These are phyloP conservation scores for Osmoderma eremita DNA, from an alignment of 2,888 invertebrate genomes.

Conservation along the genomic window DNA sequence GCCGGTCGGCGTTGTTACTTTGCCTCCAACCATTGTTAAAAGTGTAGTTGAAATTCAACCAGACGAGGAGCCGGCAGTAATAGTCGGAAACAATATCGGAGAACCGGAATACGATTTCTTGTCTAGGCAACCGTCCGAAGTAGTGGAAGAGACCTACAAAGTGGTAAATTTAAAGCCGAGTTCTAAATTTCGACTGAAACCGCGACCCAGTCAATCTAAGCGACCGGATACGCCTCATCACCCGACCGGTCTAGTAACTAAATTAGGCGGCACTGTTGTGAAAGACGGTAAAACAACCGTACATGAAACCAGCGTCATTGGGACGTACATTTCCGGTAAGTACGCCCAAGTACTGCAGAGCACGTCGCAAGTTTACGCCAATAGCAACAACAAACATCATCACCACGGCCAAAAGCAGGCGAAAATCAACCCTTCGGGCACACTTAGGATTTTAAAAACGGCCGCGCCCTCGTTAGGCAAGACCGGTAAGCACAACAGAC, in stretches of 20 bases:
- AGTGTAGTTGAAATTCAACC: conserved; percentile 68
- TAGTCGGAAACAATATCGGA: conserved; percentile 76
- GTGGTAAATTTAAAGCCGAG: conserved; percentile 83
- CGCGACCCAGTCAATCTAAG: conserved; percentile 63
- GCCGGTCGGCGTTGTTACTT: conserved; percentile 49
- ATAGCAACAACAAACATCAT: conserved; percentile 55
- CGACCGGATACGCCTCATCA: conserved; percentile 71
- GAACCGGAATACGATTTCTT: conserved; percentile 87
- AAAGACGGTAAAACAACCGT: conserved; percentile 85
- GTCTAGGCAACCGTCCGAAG: conserved; percentile 85
- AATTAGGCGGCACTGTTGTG: conserved; percentile 84
- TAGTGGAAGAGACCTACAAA: conserved; percentile 86
- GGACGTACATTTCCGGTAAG: conserved; percentile 87
- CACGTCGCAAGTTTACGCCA: conserved; percentile 74
- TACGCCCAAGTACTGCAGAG: conserved; percentile 89
- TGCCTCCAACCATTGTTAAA: conserved; percentile 63
- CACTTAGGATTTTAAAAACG: conserved; percentile 79
- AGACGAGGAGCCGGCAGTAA: conserved; percentile 68
- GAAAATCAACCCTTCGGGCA: conserved; percentile 74
- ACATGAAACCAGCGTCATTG: conserved; percentile 89
- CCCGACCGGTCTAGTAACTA: conserved; percentile 84
- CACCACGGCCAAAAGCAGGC: conserved; percentile 55
- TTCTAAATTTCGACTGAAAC: conserved; percentile 67
- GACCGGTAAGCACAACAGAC: conserved; percentile 64
- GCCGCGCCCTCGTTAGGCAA: conserved; percentile 72